Evolutionary conservation across 1,140 invertebrate species (phyloP).

Genomic region (Drosophila subobscura): DNA sequence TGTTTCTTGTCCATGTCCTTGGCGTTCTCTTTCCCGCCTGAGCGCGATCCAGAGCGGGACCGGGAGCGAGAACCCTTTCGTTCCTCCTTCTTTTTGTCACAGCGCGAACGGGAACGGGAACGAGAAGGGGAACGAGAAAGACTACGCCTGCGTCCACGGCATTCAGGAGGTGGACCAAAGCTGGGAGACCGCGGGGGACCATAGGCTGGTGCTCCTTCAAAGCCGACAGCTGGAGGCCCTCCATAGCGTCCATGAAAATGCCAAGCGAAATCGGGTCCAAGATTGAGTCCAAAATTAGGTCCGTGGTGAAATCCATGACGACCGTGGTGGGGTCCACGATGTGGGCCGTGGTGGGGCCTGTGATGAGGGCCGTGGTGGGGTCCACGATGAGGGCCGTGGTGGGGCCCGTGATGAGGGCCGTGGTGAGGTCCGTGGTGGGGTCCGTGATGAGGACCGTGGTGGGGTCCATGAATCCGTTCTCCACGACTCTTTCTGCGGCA

Average conservation of each 20-base stretch:
- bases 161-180: conserved; percentile 7
- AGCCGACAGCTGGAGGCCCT: background rate
- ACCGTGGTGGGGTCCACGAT: too few relatives aligned
- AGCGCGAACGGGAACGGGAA: conserved; percentile 16
- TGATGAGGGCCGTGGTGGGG: too few relatives aligned
- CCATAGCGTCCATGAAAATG: conserved; percentile 3
- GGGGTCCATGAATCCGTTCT: background rate
- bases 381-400: conserved; percentile 8
- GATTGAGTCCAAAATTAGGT: too few relatives aligned
- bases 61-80: background rate
- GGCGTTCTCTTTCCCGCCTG: background rate
- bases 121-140: conserved; percentile 26
- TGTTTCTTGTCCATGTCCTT: background rate
- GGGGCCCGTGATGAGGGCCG: background rate
- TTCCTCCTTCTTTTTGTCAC: background rate
- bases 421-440: background rate
- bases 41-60: conserved; percentile 12
- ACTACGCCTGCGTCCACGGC: background rate
- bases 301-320: too few relatives aligned
- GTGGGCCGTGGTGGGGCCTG: background rate
- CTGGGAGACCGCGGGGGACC: background rate
- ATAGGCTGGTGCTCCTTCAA: background rate
- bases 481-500: conserved; percentile 16
- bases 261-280: too few relatives aligned
- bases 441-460: conserved; percentile 1